phyloP scores from a whole-genome alignment of 2,797 vertebrate species.

The Hypotaenidia philippensis region DNA sequence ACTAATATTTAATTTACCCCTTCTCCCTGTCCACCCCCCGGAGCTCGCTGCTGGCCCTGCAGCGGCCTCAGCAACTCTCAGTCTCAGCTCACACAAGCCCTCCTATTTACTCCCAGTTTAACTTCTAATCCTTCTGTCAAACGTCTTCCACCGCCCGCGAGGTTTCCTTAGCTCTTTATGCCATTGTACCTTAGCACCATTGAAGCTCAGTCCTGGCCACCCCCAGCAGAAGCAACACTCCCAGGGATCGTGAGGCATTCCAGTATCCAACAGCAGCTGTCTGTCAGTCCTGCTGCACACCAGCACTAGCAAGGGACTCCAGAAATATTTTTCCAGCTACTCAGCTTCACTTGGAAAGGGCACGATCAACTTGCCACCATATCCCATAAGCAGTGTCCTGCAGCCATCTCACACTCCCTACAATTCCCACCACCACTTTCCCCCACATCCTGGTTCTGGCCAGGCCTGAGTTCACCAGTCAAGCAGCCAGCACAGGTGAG shows the following conservation, averaged over 20 bases:
- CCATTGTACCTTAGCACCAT: neutral
- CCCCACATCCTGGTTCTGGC: too few relatives aligned
- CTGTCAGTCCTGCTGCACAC: neutral
- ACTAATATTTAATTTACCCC: neutral
- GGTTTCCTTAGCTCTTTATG: neutral
- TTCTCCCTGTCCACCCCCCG: neutral
- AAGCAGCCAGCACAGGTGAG: too few relatives aligned
- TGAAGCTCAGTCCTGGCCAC: neutral
- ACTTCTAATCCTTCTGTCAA: neutral
- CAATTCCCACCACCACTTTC: neutral
- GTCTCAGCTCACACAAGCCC: neutral
- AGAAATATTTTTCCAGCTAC: neutral
- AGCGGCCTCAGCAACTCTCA: neutral
- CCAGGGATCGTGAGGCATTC: too few relatives aligned
- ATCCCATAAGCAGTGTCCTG: accelerated
- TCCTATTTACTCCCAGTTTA: neutral
- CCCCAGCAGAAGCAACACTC: too few relatives aligned
- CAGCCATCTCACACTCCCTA: neutral
- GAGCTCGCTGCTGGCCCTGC: neutral
- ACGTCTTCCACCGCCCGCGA: neutral
- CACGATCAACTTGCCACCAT: neutral
- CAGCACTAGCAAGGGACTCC: neutral
- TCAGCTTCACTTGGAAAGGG: neutral
- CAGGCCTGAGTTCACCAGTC: too few relatives aligned
- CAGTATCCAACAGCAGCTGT: neutral